Evolutionary conservation across 2,113 vertebrate species (phyloP).

Genomic region (Poicephalus meyeri): DNA sequence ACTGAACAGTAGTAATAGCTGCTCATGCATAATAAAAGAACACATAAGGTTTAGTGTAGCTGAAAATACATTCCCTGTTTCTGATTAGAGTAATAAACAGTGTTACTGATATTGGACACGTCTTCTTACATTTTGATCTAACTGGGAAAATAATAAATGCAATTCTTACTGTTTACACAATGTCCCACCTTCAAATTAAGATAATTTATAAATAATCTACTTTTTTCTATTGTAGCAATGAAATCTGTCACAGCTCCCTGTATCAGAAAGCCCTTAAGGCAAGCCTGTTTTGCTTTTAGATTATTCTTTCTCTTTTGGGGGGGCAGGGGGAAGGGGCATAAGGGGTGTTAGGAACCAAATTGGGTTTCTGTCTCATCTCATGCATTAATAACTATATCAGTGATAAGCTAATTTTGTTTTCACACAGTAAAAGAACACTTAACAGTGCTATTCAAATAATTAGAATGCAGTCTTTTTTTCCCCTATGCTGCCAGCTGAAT

Average conservation of each 20-base stretch:
- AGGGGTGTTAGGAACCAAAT: background rate
- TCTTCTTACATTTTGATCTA: slow-evolving; percentile 10
- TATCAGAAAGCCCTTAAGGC: slow-evolving; percentile 1
- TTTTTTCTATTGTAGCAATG: background rate
- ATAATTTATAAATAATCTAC: slow-evolving; percentile 18
- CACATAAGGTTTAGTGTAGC: background rate
- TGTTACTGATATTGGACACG: background rate
- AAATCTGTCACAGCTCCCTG: background rate
- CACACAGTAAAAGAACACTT: slow-evolving; percentile 33
- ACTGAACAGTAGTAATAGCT: background rate
- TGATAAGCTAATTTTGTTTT: slow-evolving; percentile 61
- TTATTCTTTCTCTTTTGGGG: background rate
- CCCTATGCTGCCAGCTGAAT: slow-evolving; percentile 30
- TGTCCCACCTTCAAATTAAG: background rate
- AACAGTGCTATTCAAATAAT: slow-evolving; percentile 42
- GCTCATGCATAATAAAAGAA: slow-evolving; percentile 43
- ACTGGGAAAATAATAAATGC: slow-evolving; percentile 7
- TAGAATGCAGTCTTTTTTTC: slow-evolving; percentile 29
- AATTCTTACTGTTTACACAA: slow-evolving; percentile 22
- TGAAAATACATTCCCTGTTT: slow-evolving; percentile 9
- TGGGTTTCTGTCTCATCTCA: slow-evolving; percentile 43
- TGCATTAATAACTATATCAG: slow-evolving; percentile 52
- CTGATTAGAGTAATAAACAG: slow-evolving; percentile 23
- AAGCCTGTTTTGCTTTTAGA: background rate
- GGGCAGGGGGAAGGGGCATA: background rate